A percentile compares a stretch with the other conserved stretches of the same genome.
Evolutionary conservation across 1,140 invertebrate species (phyloP).

Genomic region (Drosophila grimshawi): DNA sequence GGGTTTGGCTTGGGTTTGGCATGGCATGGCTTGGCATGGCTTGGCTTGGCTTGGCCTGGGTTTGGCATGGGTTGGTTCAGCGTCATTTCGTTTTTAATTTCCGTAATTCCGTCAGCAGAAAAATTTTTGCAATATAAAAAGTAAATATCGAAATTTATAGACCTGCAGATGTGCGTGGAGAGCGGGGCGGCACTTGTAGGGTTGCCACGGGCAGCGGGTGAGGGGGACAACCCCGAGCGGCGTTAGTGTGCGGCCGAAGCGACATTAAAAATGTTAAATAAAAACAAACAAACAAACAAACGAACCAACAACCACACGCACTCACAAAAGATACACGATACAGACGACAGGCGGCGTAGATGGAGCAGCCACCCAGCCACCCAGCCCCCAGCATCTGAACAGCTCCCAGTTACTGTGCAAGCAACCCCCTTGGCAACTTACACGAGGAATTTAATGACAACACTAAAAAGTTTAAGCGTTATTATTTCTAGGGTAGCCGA

Average conservation of each 20-base stretch:
- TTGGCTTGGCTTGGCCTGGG: not conserved
- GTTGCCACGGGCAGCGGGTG: constrained; percentile 16
- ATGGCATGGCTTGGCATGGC: constrained; percentile 14
- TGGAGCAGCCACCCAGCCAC: constrained; percentile 5
- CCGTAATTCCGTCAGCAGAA: constrained; percentile 84
- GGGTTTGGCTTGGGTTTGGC: not conserved
- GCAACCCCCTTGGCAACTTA: constrained; percentile 68
- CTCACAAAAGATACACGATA: constrained; percentile 30
- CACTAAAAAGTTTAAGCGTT: constrained; percentile 85
- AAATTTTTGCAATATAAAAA: constrained; percentile 85
- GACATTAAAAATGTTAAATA: constrained; percentile 84
- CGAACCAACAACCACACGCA: constrained; percentile 60
- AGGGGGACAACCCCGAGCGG: constrained; percentile 1
- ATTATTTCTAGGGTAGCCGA: constrained; percentile 82
- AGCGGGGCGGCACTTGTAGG: constrained; percentile 9
- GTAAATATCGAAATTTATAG: constrained; percentile 85
- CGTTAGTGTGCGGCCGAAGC: constrained; percentile 68
- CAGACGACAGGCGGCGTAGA: constrained; percentile 11
- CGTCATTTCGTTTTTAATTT: constrained; percentile 84
- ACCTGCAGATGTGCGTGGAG: constrained; percentile 74
- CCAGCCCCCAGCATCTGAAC: not conserved
- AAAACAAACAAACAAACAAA: constrained; percentile 80
- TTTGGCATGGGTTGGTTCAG: constrained; percentile 46
- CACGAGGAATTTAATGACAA: constrained; percentile 85
- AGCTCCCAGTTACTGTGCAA: not conserved